Conservation (phyloP, 2,113 vertebrate species). For the Prochilodus magdalenae region DNA sequence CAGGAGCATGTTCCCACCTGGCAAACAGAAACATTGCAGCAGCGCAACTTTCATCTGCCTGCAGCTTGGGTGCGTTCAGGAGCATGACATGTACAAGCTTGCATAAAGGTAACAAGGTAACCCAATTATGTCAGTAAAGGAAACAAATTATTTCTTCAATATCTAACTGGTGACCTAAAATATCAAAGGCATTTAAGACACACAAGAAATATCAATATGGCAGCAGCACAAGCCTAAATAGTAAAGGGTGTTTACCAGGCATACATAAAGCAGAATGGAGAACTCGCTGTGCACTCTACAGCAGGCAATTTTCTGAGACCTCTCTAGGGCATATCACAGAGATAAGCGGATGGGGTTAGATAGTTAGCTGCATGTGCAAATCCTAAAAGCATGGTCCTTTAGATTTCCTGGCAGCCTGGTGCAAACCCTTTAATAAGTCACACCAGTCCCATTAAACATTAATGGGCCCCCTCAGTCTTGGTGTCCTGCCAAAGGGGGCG, state of each 20-base stretch:
- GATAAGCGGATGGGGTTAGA: background rate
- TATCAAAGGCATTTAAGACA: background rate
- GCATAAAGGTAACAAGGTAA: background rate
- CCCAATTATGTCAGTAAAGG: background rate
- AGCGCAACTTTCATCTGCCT: background rate
- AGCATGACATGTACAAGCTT: background rate
- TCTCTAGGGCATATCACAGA: background rate
- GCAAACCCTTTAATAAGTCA: constrained; percentile 32
- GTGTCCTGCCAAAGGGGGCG: constrained; percentile 13
- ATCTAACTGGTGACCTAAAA: background rate
- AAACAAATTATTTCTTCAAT: background rate
- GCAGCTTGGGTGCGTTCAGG: background rate
- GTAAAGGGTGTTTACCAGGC: background rate
- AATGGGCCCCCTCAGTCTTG: constrained; percentile 12
- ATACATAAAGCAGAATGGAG: background rate
- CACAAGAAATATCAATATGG: background rate
- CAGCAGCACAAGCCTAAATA: background rate
- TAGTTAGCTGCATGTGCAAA: background rate
- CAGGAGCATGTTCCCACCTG: background rate
- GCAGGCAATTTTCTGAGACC: background rate
- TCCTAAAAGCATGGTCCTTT: constrained; percentile 6
- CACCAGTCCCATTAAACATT: constrained; percentile 47
- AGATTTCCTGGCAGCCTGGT: constrained; percentile 23
- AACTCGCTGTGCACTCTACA: background rate
- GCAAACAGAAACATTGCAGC: background rate